Evolutionary conservation across 2,797 vertebrate genomes (phyloP).

Genomic region (Taeniopygia guttata): DNA sequence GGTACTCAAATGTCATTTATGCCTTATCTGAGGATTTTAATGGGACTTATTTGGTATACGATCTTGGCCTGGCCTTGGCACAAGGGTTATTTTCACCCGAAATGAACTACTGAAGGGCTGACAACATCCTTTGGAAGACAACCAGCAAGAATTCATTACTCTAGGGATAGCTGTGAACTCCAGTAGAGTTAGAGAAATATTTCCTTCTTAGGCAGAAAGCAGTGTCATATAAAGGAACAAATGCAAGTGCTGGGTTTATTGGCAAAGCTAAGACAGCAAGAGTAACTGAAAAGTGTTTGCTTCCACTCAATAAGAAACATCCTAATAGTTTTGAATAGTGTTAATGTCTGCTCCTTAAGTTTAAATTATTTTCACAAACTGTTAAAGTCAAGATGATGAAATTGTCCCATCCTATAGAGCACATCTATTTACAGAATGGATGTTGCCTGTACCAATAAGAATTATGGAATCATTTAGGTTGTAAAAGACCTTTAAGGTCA

Average conservation of each 20-base stretch:
- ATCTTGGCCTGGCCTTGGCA: slow-evolving; percentile 12
- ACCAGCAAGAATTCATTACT: slow-evolving; percentile 58
- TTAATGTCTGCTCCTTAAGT: not conserved
- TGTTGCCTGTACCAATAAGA: not conserved
- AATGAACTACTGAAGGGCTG: slow-evolving; percentile 52
- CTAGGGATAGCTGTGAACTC: slow-evolving; percentile 53
- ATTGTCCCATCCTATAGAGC: not conserved
- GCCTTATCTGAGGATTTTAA: slow-evolving; percentile 43
- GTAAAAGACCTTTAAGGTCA: not conserved
- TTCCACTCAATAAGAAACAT: not conserved
- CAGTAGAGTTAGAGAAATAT: slow-evolving; percentile 39
- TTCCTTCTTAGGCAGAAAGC: slow-evolving; percentile 63
- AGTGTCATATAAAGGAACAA: not conserved
- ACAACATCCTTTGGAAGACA: slow-evolving; percentile 58
- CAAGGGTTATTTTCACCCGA: slow-evolving; percentile 38
- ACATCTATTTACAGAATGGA: not conserved
- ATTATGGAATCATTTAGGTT: not conserved
- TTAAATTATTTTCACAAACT: slow-evolving; percentile 43
- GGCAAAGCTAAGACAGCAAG: not conserved
- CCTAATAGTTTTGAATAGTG: slow-evolving; percentile 5
- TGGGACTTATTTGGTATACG: slow-evolving; percentile 49
- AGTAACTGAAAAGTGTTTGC: slow-evolving; percentile 9
- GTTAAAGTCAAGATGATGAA: slow-evolving; percentile 39
- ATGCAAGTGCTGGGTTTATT: not conserved
- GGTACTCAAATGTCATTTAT: slow-evolving; percentile 22